phyloP scores from a whole-genome alignment of 1,140 invertebrate genomes.

The Meteorus sp. region DNA sequence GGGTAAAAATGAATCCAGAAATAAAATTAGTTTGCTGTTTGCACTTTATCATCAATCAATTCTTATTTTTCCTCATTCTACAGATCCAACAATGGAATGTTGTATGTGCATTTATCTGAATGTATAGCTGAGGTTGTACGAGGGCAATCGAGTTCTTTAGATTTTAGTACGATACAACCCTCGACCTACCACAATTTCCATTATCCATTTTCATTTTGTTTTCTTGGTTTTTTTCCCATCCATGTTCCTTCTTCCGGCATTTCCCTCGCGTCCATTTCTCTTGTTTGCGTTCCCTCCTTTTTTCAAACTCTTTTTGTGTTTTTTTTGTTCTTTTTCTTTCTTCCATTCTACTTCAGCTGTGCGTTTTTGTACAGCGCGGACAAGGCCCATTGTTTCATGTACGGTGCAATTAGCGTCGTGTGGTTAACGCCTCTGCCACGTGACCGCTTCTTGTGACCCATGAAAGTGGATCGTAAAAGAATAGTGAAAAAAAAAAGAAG shows the following conservation, averaged over 20 bases:
- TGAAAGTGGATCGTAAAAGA: background rate
- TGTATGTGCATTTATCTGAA: too few species aligned
- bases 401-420: conserved; percentile 8
- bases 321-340: background rate
- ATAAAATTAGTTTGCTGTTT: too few species aligned
- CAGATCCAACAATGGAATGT: too few species aligned
- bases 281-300: background rate
- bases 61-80: too few species aligned
- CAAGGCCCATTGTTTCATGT: conserved; percentile 12
- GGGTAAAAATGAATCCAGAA: too few species aligned
- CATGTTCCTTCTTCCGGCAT: too few species aligned
- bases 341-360: background rate
- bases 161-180: background rate
- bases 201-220: background rate
- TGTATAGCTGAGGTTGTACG: too few species aligned
- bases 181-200: conserved; percentile 15
- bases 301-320: background rate
- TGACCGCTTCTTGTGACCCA: background rate
- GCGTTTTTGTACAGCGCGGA: conserved; percentile 7
- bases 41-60: too few species aligned
- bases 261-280: too few species aligned
- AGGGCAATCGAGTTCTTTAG: conserved; percentile 3
- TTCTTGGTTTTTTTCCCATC: background rate
- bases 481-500: conserved; percentile 8
- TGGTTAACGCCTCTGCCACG: background rate